phyloP scores from a whole-genome alignment of 2,113 vertebrate species.

The Tragelaphus strepsiceros region DNA sequence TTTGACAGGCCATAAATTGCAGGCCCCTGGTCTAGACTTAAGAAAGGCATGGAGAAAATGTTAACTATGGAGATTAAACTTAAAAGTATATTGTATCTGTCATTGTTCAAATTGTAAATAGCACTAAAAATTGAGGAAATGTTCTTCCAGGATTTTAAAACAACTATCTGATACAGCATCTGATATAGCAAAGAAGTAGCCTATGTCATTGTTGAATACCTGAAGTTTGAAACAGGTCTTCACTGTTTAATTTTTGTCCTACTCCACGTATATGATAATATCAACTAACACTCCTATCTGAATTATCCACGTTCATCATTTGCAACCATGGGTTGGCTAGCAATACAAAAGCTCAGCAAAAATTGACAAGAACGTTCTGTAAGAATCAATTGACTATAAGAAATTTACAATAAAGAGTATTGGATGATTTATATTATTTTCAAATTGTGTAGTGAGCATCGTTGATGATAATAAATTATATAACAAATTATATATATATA shows the following conservation, averaged over 20 bases:
- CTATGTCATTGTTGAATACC: neutral
- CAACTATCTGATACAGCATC: neutral
- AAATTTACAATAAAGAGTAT: neutral
- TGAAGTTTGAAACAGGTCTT: neutral
- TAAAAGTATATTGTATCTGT: neutral
- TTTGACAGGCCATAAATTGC: neutral
- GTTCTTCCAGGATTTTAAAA: slow-evolving; percentile 15
- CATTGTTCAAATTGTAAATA: neutral
- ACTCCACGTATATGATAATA: neutral
- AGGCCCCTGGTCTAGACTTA: neutral
- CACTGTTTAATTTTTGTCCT: neutral
- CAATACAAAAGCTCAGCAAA: neutral
- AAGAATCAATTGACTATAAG: neutral
- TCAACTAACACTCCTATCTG: neutral
- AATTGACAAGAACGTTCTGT: neutral
- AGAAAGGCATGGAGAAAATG: neutral
- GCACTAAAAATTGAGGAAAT: neutral
- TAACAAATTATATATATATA: neutral
- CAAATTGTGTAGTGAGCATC: neutral
- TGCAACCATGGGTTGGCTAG: neutral
- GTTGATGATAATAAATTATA: neutral
- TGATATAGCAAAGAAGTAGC: neutral
- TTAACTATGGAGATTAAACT: neutral
- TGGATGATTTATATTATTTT: neutral
- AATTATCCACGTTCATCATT: neutral